Base-by-base conservation (phyloP, 1,140 invertebrate genomes). In the Drosophila novamexicana region DNA sequence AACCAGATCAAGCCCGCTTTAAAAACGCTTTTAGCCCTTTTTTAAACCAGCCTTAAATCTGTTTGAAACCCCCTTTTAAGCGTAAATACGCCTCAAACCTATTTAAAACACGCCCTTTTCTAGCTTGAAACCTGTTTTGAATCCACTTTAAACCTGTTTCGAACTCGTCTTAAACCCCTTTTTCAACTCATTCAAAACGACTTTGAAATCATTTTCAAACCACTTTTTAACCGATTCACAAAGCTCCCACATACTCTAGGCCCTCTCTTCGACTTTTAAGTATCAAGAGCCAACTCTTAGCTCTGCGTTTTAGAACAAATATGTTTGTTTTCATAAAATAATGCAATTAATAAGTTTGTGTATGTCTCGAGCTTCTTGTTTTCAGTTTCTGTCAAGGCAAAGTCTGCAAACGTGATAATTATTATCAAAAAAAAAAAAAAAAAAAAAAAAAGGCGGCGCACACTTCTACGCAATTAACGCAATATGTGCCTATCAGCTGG, bases 401-500 rank as follows among this genome's bases (percentile, higher is more conserved):
- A 22, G 18, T 32, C 42, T n/a, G 56, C 29, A 16, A 54, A 56
- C 40, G 9, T 18, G 22, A 47, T 63, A 64, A 70, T 44, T 42
- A 47, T 54, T 54, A 70, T 70, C 65, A 49, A 53, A n/a, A 9
- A 14, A 10, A 42, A 42, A 14, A 34, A 14, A 10, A 42, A 42
- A 14, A 34, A 34, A 10, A 34, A 32, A 34, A 7, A 36, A 29
- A 29, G 22, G 22, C 10, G 7, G 39, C 16, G 7, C 66, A 59
- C 36, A 68, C 29, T 57, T 66, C 9, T 5, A 4, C 49, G 32
- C 42, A 45, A 65, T 62, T 49, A 62, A 14, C 44, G 36, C 45
- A 62, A 39, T 62, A 37, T 62, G 32, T 49, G 59, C 16, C 59
- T 62, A 49, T 49, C 59, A 42, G 16, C 53, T 36, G 22, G 34